phyloP scores from a whole-genome alignment of 2,113 vertebrate species.

The Anguilla japonica region DNA sequence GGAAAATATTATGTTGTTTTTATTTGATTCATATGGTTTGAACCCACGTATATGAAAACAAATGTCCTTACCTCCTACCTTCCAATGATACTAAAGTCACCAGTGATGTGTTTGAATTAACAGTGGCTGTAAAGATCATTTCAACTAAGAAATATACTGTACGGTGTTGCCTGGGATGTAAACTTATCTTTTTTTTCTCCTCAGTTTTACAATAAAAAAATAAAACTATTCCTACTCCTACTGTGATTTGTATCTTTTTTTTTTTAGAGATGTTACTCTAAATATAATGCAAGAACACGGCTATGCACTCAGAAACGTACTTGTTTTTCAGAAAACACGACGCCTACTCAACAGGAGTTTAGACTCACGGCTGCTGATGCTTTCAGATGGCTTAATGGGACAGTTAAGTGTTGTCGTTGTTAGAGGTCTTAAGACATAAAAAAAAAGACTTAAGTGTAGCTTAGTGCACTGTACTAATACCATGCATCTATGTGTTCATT shows the following conservation, averaged over 20 bases:
- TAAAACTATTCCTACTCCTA: background rate
- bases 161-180: slow-evolving; percentile 40
- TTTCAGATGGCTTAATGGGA: no score
- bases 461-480: no score
- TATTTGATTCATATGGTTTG: slow-evolving; percentile 1
- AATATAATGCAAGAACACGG: background rate
- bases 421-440: no score
- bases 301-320: background rate
- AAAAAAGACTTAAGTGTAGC: no score
- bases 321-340: background rate
- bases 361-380: no score
- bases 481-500: no score
- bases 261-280: background rate
- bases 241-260: background rate
- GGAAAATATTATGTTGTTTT: background rate
- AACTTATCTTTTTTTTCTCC: slow-evolving; percentile 31
- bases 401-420: no score
- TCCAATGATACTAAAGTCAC: slow-evolving; percentile 19
- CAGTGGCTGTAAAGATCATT: slow-evolving; percentile 39
- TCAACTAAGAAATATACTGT: slow-evolving; percentile 36
- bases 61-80: slow-evolving; percentile 29
- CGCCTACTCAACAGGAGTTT: no score
- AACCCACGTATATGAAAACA: slow-evolving; percentile 5
- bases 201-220: slow-evolving; percentile 49
- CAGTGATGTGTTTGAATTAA: slow-evolving; percentile 43